Conservation (phyloP, 2,888 invertebrate genomes). For the Parnassius smintheus region DNA sequence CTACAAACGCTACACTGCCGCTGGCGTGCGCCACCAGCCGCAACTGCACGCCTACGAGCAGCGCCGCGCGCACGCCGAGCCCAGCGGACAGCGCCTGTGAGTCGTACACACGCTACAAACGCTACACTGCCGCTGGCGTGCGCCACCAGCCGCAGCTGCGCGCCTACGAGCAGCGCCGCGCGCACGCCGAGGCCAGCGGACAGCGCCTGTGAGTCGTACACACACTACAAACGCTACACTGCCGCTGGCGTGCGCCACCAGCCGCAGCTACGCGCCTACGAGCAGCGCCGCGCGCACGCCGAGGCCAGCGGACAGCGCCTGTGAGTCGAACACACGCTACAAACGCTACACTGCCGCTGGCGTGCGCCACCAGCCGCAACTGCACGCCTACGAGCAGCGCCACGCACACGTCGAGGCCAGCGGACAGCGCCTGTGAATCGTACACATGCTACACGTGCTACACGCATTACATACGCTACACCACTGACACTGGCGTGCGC, state of each 20-base stretch:
- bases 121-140: not conserved
- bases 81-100: constrained; percentile 81
- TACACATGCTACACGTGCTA: no score
- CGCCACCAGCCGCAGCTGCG: not conserved
- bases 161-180: not conserved
- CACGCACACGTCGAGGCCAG: no score
- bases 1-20: constrained; percentile 88
- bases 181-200: no score
- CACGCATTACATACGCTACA: constrained; percentile 80
- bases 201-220: no score
- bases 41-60: constrained; percentile 87
- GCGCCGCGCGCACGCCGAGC: constrained; percentile 83
- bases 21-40: constrained; percentile 88
- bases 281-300: constrained; percentile 82
- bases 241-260: constrained; percentile 89
- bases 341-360: constrained; percentile 40
- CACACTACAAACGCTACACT: constrained; percentile 83
- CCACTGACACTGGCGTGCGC: constrained; percentile 45
- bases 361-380: no score
- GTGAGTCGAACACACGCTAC: constrained; percentile 51
- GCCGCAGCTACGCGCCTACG: constrained; percentile 86
- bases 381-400: no score
- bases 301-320: constrained; percentile 83
- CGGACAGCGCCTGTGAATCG: no score
- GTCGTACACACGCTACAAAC: constrained; percentile 33